Percentiles rank a stretch among this genome's conserved stretches.
phyloP scores from a whole-genome alignment of 2,113 vertebrate species.

The Sinocyclocheilus rhinocerous region DNA sequence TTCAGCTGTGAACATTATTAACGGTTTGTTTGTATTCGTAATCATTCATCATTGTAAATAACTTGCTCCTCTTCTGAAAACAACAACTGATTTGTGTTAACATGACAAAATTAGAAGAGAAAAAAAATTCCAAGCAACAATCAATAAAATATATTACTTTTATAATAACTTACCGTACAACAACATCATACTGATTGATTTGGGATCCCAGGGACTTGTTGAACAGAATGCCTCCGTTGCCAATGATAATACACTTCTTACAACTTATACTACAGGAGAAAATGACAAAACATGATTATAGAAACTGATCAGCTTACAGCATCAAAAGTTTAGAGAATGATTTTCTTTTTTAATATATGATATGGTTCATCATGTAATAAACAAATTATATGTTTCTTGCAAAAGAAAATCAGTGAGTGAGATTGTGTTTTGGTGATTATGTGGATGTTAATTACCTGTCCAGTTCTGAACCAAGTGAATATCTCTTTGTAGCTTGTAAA shows the following conservation, averaged over 20 bases:
- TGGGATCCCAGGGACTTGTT: conserved; percentile 95
- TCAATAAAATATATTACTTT: background rate
- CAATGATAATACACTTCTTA: conserved; percentile 92
- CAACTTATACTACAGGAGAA: conserved; percentile 81
- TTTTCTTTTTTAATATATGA: background rate
- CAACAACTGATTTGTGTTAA: background rate
- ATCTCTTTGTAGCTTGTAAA: conserved; percentile 87
- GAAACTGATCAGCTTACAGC: background rate
- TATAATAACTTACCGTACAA: conserved; percentile 85
- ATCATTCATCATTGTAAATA: background rate
- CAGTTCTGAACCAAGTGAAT: conserved; percentile 84
- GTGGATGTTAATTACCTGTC: conserved; percentile 81
- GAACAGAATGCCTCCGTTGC: conserved; percentile 93
- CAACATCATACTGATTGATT: conserved; percentile 93
- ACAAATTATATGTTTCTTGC: background rate
- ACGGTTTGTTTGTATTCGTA: background rate
- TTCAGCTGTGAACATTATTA: background rate
- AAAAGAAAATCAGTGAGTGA: background rate
- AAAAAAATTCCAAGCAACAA: background rate
- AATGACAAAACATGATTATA: background rate
- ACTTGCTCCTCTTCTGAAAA: background rate
- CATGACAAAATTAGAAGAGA: background rate
- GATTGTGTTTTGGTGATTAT: background rate
- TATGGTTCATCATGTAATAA: background rate
- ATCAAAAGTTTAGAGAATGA: background rate